Conservation (phyloP, 2,888 invertebrate species). For the Muschampia plurimacula region DNA sequence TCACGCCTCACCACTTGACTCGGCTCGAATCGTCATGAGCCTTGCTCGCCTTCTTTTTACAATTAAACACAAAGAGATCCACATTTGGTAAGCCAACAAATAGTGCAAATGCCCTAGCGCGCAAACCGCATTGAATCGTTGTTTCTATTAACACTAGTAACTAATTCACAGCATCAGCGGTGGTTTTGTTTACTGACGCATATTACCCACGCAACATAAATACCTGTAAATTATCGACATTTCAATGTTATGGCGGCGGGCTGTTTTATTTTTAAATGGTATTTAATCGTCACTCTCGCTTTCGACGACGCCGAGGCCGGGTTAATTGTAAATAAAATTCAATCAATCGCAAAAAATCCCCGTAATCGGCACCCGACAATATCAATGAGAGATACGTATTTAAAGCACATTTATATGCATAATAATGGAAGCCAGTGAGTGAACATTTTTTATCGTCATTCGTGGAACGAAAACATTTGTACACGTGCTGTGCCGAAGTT, state of each 20-base stretch:
- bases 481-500: slow-evolving; percentile 20
- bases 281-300: slow-evolving; percentile 84
- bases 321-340: slow-evolving; percentile 86
- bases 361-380: slow-evolving; percentile 77
- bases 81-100: slow-evolving; percentile 19
- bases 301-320: slow-evolving; percentile 72
- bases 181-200: slow-evolving; percentile 43
- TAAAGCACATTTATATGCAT: slow-evolving; percentile 58
- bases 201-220: slow-evolving; percentile 48
- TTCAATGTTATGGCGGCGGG: slow-evolving; percentile 71
- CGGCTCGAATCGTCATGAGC: slow-evolving; percentile 9
- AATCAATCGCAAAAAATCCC: slow-evolving; percentile 83
- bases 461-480: slow-evolving; percentile 37
- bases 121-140: slow-evolving; percentile 32
- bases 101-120: slow-evolving; percentile 28
- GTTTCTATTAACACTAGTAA: slow-evolving; percentile 43
- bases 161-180: slow-evolving; percentile 35
- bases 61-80: background rate
- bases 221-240: slow-evolving; percentile 60
- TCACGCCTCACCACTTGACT: slow-evolving; percentile 58
- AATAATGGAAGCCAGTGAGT: slow-evolving; percentile 53
- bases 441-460: slow-evolving; percentile 48
- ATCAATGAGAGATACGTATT: slow-evolving; percentile 74
- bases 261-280: slow-evolving; percentile 85
- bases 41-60: slow-evolving; percentile 2